Evolutionary conservation across 2,888 invertebrate species (phyloP), one percentile per base, ranked within the genome.

Genomic region (Cinara cedri): DNA sequence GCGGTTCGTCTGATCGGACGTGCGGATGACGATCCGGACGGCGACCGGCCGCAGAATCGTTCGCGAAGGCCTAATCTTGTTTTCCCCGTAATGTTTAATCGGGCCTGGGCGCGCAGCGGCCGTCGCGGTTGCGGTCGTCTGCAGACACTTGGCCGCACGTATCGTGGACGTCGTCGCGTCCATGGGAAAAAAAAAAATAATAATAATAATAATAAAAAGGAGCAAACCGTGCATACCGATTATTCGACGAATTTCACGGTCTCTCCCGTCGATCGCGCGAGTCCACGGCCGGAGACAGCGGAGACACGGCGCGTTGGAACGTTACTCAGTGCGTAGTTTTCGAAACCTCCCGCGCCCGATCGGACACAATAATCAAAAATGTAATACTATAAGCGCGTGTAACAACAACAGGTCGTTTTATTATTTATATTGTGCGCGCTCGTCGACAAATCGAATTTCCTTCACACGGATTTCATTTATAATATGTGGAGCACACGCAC

Each of bases 221-320:
- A n/a, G n/a, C n/a, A 65, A 76, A 44, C 4, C 46, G 57, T 65
- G 42, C 24, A 54, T 24, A 54, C 26, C 34, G 68, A 57, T 65
- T 75, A 76, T 70, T 76, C 49, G 51, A 70, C 49, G 42, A 70
- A 78, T 78, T 78, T 78, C 70, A 78, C 70, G 76, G 76, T 76
- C 16, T 66, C 74, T 51, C 14, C 63, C 51, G 54, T 34, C 60
- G 62, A 63, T 1, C 3, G 19, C 49, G 49, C 46, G 46, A n/a
- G 16, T 24, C 57, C 6, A 24, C 46, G 11, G 14, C 13, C 13
- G 19, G 54, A 57, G 19, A 72, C 26, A 10, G 0, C n/a, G n/a
- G n/a, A n/a, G n/a, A n/a, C n/a, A n/a, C n/a, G 19, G 4, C 10
- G 55, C 21, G 16, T 34, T 42, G 24, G 19, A 42, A 9, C 11